Evolutionary conservation across 2,797 vertebrate species (phyloP).

Genomic region (Premnoplex brunnescens): DNA sequence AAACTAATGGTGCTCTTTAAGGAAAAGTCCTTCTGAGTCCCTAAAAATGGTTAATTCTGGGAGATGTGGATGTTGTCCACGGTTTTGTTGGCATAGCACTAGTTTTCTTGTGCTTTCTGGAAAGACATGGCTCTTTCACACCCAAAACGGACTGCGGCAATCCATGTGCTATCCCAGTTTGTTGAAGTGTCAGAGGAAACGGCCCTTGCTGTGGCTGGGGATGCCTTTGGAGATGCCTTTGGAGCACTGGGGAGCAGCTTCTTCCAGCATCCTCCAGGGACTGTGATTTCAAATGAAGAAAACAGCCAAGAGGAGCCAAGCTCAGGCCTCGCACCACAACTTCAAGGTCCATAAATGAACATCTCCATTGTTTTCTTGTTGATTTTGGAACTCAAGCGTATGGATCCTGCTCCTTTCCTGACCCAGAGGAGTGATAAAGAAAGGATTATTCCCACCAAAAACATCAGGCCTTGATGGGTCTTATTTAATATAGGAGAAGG

Average conservation of each 20-base stretch:
- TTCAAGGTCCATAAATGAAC: not conserved
- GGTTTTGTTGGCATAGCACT: conserved; percentile 38
- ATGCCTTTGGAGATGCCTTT: not conserved
- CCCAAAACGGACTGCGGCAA: conserved; percentile 28
- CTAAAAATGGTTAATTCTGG: not conserved
- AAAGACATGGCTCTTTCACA: conserved; percentile 32
- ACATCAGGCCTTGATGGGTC: not conserved
- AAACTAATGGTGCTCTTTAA: not conserved
- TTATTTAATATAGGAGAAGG: conserved; percentile 17
- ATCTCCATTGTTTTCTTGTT: not conserved
- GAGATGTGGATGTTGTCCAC: not conserved
- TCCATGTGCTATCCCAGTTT: not conserved
- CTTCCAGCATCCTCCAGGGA: not conserved
- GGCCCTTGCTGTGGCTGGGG: not conserved
- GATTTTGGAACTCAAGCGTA: not conserved
- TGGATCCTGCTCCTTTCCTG: not conserved
- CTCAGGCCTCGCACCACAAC: not conserved
- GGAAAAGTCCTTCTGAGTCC: not conserved
- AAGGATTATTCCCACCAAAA: not conserved
- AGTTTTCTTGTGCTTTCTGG: conserved; percentile 31
- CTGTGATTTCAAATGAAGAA: not conserved
- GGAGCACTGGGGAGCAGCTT: not conserved
- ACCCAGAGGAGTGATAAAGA: not conserved
- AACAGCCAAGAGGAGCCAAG: not conserved
- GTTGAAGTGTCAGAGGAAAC: conserved; percentile 4